Base-by-base conservation (phyloP, 2,888 invertebrate genomes). In the Nemapogon koenigi region DNA sequence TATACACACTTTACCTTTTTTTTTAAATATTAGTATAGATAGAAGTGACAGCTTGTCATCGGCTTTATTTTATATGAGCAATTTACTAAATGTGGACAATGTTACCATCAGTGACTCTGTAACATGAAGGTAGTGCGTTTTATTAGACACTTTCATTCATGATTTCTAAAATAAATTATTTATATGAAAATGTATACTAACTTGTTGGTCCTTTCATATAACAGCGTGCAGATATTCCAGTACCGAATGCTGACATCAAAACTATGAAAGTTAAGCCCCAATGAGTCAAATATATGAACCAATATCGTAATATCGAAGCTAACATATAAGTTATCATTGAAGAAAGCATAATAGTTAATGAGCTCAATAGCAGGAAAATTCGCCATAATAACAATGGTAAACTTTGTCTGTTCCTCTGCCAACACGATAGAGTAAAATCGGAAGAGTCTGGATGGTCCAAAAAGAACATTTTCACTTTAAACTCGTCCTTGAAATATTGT, bases 231-330 rank as follows among this genome's bases (percentile, higher is more conserved):
- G 67, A 63, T 32, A 68, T 59, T 32, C 52, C 48, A n/a, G 62
- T 54, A 11, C 57, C 58, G 50, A 62, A 67, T 40, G 55, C 62
- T 37, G 51, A 48, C 16, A 59, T 61, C 37, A 64, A 46, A 39
- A 62, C 62, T 17, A 64, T 55, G 36, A 68, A 49, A 39, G 69
- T 43, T 45, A 68, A 62, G 32, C 66, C 68, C 79, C 80, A 80
- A 53, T 78, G 64, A 8, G 75, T 68, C 39, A 78, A 52, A 54
- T 75, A 80, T 48, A 80, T 67, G 51, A 67, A 64, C 71, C 78
- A 78, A 48, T 67, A 71, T 43, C 58, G 57, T 0, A 55, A 41
- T 0, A 13, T 27, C 15, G 26, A 26, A 26, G 17, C 26, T 7
- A 35, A 15, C 3, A 49, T 32, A 1, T 35, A n/a, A 4, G 14